Evolutionary conservation across 2,113 vertebrate genomes (phyloP).

Genomic region (Numenius arquata): DNA sequence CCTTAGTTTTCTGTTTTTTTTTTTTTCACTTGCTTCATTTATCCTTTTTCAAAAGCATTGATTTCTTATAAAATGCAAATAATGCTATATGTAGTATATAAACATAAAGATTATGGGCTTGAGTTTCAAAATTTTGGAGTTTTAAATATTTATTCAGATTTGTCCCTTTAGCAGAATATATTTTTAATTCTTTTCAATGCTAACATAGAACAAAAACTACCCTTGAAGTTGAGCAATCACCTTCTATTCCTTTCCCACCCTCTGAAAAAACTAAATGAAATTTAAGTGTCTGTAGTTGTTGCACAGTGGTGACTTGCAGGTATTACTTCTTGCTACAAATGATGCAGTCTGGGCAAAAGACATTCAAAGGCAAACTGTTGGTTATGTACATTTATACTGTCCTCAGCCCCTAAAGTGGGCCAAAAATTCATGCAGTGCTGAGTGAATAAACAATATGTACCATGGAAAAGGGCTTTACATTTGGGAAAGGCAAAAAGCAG

Average conservation of each 20-base stretch:
- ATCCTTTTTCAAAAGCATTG: not conserved
- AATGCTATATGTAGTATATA: not conserved
- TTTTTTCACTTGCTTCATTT: not conserved
- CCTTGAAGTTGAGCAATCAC: not conserved
- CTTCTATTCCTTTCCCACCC: not conserved
- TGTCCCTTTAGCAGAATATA: not conserved
- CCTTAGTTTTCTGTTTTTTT: not conserved
- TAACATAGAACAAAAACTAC: not conserved
- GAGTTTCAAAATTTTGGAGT: not conserved
- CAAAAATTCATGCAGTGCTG: not conserved
- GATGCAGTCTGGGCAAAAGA: not conserved
- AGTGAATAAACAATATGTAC: not conserved
- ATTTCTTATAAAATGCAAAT: not conserved
- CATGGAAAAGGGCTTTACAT: not conserved
- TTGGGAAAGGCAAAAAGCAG: not conserved
- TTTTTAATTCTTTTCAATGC: not conserved
- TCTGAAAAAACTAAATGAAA: not conserved
- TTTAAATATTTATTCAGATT: not conserved
- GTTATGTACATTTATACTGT: not conserved
- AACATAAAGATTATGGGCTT: not conserved
- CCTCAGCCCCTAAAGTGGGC: not conserved
- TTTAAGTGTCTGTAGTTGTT: not conserved
- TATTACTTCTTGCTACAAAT: not conserved
- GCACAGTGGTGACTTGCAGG: not conserved
- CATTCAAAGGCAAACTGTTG: not conserved